Evolutionary conservation across 2,113 vertebrate species (phyloP), one percentile per base, ranked within the genome.

Genomic region (Pygoscelis adeliae): DNA sequence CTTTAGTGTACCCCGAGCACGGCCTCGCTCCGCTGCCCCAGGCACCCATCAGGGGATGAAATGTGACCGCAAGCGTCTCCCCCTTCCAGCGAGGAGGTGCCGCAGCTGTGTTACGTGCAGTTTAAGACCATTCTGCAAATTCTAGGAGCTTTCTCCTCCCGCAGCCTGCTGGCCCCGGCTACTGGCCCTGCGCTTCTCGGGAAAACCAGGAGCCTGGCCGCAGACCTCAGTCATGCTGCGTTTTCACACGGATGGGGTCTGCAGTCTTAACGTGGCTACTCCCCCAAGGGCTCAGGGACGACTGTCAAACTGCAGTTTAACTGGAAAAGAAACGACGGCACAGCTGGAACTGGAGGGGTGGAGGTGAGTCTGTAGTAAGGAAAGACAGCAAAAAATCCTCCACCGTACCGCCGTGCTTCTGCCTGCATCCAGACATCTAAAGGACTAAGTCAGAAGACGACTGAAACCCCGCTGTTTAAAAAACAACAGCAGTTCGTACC

Each of bases 151-250:
- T 52, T 21, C 44, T 76, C 61, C 29, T 49, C 42, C 82, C 7
- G 2, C 30, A n/a, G 56, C 30, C 30, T 23, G 20, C 46, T 8
- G 2, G 30, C 49, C 59, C 9, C 4, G 5, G 63, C 42, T n/a
- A 27, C 29, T 5, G 0, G 38, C n/a, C 6, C 61, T 8, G 15
- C 13, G 2, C 4, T 26, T 21, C 20, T 42, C 5, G 2, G 32
- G 13, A 44, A 26, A 38, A 29, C 25, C 29, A 3, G 40, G 18
- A 50, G 11, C 9, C 11, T 27, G 30, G 69, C 44, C 6, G 4
- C 55, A 38, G 34, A 29, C 16, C 44, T 32, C 25, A 6, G 3
- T 4, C 30, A 1, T 3, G 32, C 52, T 29, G 52, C 4, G 1
- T 26, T 32, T 56, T 14, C 25, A 36, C 7, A 3, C 1, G 12